Conservation (phyloP, 2,888 invertebrate species). For the Drosophila nigritarsus region DNA sequence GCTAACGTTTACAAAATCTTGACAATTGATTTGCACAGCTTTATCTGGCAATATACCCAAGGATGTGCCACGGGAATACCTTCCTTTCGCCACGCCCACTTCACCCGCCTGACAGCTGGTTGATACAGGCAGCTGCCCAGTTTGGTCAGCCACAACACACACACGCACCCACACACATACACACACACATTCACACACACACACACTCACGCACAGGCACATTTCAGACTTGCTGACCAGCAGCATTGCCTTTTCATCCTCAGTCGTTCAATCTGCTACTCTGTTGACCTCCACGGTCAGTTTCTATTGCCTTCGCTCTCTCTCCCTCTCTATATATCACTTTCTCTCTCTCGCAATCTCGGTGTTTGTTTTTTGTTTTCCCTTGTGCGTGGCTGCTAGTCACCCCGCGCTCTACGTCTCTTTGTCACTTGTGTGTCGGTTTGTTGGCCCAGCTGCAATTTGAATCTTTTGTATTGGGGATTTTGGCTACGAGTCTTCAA, state of each 20-base stretch:
- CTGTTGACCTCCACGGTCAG: neutral
- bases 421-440: slow-evolving; percentile 37
- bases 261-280: slow-evolving; percentile 1
- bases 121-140: slow-evolving; percentile 6
- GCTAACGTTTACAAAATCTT: slow-evolving; percentile 39
- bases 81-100: neutral
- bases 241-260: slow-evolving; percentile 2
- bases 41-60: slow-evolving; percentile 27
- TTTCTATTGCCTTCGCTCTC: neutral
- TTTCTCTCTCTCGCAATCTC: neutral
- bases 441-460: slow-evolving; percentile 71
- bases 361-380: neutral
- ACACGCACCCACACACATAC: neutral
- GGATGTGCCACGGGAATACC: slow-evolving; percentile 28
- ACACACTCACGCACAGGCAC: neutral
- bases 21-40: slow-evolving; percentile 50
- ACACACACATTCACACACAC: neutral
- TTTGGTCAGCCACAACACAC: slow-evolving; percentile 18
- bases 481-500: slow-evolving; percentile 41
- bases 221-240: slow-evolving; percentile 5
- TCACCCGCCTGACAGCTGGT: neutral
- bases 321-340: no score
- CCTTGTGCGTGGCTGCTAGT: slow-evolving; percentile 3
- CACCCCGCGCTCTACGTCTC: neutral
- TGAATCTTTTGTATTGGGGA: slow-evolving; percentile 64